Conservation (phyloP, 2,888 invertebrate species). For the Hecatera dysodea region DNA sequence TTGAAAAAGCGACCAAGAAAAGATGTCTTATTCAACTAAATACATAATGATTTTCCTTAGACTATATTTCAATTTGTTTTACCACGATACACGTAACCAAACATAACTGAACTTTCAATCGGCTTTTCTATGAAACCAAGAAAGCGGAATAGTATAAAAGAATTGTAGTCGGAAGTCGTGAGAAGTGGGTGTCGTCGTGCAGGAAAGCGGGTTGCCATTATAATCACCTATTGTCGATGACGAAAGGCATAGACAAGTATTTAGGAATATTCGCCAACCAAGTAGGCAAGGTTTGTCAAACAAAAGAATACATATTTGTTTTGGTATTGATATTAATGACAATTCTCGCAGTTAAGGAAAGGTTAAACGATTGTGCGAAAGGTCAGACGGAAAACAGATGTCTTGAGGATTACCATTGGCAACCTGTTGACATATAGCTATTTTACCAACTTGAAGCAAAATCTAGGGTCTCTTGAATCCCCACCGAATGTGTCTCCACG, state of each 20-base stretch:
- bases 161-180: conserved; percentile 82
- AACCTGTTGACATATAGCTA: neutral
- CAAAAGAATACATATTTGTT: conserved; percentile 10
- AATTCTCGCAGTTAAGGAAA: neutral
- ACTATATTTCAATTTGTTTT: conserved; percentile 36
- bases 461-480: too few species aligned
- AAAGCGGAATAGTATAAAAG: conserved; percentile 82
- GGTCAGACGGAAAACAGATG: neutral
- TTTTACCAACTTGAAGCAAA: neutral
- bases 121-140: conserved; percentile 75
- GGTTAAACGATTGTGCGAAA: neutral
- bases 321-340: neutral
- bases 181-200: conserved; percentile 82
- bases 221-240: conserved; percentile 79
- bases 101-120: conserved; percentile 68
- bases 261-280: conserved; percentile 40
- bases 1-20: neutral
- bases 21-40: neutral
- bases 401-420: neutral
- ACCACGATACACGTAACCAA: conserved; percentile 50
- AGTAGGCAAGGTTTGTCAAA: conserved; percentile 16
- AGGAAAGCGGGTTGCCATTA: conserved; percentile 84
- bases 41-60: conserved; percentile 8
- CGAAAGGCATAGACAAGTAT: conserved; percentile 45
- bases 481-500: too few species aligned